Evolutionary conservation across 2,113 vertebrate species (phyloP).

Genomic region (Coreoperca whiteheadi): DNA sequence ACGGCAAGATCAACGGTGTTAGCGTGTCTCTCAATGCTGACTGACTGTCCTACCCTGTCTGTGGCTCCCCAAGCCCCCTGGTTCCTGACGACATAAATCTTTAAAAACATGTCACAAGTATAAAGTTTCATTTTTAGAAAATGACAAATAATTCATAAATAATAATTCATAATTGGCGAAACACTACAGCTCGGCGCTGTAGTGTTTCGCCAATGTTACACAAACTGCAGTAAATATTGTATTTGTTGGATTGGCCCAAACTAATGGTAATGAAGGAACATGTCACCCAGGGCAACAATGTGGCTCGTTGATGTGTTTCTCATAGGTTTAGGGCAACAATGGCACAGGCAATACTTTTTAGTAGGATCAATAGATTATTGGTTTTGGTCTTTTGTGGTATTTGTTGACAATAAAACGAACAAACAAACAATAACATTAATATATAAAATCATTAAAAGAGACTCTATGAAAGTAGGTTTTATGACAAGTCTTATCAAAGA

Average conservation of each 20-base stretch:
- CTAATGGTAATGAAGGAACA: background rate
- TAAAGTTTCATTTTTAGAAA: constrained; percentile 4
- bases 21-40: background rate
- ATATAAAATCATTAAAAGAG: background rate
- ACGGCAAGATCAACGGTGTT: background rate
- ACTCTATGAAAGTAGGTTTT: background rate
- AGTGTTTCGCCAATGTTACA: background rate
- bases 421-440: background rate
- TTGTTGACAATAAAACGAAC: background rate
- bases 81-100: background rate
- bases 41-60: background rate
- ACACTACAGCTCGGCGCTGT: background rate
- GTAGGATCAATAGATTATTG: too few relatives aligned
- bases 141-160: background rate
- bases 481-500: background rate
- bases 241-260: background rate
- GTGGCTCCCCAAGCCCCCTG: too few relatives aligned
- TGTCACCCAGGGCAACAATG: background rate
- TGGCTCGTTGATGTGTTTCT: background rate
- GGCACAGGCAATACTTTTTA: background rate
- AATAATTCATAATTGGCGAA: too few relatives aligned
- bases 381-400: background rate
- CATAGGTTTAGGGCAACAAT: background rate
- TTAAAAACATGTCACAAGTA: background rate
- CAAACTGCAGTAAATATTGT: background rate